phyloP scores from a whole-genome alignment of 2,888 invertebrate genomes.

The Chalcosyrphus nemorum region DNA sequence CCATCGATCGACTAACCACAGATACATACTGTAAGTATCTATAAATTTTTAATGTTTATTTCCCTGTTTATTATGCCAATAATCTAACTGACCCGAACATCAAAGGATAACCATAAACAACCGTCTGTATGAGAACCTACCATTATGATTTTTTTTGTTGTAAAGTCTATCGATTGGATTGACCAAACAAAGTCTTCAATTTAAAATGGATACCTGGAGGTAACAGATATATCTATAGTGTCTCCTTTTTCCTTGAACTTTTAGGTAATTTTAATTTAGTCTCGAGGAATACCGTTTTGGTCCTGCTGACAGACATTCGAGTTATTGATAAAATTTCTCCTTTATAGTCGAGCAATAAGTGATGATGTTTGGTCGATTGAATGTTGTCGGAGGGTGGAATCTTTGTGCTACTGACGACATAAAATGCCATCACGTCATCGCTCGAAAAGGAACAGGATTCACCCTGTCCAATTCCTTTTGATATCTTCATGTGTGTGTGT shows the following conservation, averaged over 20 bases:
- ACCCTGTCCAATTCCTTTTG: constrained; percentile 36
- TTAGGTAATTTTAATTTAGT: constrained; percentile 38
- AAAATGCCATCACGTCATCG: constrained; percentile 43
- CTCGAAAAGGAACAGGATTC: constrained; percentile 16
- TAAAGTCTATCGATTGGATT: constrained; percentile 13
- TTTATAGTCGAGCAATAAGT: constrained; percentile 7
- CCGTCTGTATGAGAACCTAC: not conserved
- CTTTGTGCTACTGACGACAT: not conserved
- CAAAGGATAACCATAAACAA: constrained; percentile 43
- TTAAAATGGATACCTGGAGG: not conserved
- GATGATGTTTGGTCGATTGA: constrained; percentile 60
- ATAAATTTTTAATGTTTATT: constrained; percentile 26
- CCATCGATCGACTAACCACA: constrained; percentile 94
- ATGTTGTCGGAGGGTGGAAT: not conserved
- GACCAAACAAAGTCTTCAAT: not conserved
- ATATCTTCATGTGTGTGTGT: not conserved
- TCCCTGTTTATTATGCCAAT: constrained; percentile 4
- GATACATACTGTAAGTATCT: constrained; percentile 95
- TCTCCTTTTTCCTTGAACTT: constrained; percentile 41
- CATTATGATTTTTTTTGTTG: no score
- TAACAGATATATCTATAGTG: not conserved
- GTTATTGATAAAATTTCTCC: constrained; percentile 34
- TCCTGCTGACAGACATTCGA: constrained; percentile 29
- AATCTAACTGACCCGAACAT: constrained; percentile 8
- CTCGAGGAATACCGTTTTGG: constrained; percentile 3